A percentile compares a stretch with the other conserved stretches of the same genome.
These are phyloP conservation scores for Eupithecia subfuscata DNA, from an alignment of 2,888 invertebrate genomes.

Conservation along the genomic window DNA sequence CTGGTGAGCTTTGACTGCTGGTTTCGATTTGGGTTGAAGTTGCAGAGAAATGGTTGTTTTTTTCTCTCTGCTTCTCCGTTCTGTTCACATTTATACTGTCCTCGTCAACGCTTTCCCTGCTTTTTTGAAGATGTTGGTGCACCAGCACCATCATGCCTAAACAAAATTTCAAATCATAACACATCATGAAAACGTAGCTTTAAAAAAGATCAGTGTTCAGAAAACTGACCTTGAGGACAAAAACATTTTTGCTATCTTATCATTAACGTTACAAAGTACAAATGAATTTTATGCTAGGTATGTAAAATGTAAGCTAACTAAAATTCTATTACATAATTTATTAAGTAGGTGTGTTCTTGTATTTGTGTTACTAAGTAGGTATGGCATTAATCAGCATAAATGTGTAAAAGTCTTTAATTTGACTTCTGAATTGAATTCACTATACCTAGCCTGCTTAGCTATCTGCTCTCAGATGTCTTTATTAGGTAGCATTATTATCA, in stretches of 20 bases:
- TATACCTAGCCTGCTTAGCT: too few species aligned
- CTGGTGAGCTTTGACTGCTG: neutral
- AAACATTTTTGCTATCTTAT: slow-evolving; percentile 11
- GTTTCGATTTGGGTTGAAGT: neutral
- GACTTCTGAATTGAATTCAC: too few species aligned
- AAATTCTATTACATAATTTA: neutral
- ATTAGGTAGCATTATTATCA: neutral
- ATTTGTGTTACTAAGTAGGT: neutral
- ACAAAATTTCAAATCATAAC: neutral
- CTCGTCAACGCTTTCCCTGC: neutral
- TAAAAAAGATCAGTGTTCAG: neutral
- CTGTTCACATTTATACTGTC: neutral
- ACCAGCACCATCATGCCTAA: neutral
- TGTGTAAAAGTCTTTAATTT: too few species aligned
- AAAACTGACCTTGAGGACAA: slow-evolving; percentile 13
- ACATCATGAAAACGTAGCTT: neutral
- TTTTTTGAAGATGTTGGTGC: neutral
- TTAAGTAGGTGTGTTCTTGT: neutral
- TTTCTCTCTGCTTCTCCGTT: neutral
- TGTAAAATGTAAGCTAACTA: neutral
- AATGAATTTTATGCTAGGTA: neutral
- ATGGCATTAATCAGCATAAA: too few species aligned
- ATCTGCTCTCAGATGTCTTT: too few species aligned
- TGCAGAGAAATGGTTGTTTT: neutral
- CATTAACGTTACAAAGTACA: slow-evolving; percentile 10